Conservation (phyloP, 2,113 vertebrate species). For the Coptodon rendalli region DNA sequence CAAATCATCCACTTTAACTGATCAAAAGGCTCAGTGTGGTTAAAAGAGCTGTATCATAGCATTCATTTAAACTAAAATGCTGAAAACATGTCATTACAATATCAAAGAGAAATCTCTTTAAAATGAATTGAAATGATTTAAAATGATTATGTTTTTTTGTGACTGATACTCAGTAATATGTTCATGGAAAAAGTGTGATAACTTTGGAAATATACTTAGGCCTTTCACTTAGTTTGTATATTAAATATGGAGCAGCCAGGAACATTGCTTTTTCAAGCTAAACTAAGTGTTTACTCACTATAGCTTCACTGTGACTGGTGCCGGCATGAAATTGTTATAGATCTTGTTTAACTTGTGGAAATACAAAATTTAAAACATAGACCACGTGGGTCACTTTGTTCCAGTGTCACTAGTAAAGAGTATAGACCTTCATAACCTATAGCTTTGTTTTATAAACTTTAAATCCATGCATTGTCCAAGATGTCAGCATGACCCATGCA, state of each 20-base stretch:
- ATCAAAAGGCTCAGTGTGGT: not conserved
- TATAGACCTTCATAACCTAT: not conserved
- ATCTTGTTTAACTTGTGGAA: not conserved
- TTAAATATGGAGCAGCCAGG: not conserved
- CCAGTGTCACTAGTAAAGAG: not conserved
- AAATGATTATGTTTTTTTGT: not conserved
- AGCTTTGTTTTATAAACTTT: not conserved
- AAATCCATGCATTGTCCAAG: not conserved
- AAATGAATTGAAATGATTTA: not conserved
- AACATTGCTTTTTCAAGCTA: not conserved
- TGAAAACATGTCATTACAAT: not conserved
- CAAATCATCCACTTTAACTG: not conserved
- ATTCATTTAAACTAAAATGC: not conserved
- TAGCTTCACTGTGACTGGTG: not conserved
- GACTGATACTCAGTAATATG: not conserved
- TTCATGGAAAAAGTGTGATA: not conserved
- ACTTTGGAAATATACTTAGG: not conserved
- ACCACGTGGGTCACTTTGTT: not conserved
- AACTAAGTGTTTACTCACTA: not conserved
- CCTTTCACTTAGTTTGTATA: not conserved
- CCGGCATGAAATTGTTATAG: not conserved
- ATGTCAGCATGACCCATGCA: not conserved
- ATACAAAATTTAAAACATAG: not conserved
- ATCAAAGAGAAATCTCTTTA: not conserved
- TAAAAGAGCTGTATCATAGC: not conserved